Conservation (phyloP, 2,888 invertebrate genomes). For the Anagyrus pseudococci region DNA sequence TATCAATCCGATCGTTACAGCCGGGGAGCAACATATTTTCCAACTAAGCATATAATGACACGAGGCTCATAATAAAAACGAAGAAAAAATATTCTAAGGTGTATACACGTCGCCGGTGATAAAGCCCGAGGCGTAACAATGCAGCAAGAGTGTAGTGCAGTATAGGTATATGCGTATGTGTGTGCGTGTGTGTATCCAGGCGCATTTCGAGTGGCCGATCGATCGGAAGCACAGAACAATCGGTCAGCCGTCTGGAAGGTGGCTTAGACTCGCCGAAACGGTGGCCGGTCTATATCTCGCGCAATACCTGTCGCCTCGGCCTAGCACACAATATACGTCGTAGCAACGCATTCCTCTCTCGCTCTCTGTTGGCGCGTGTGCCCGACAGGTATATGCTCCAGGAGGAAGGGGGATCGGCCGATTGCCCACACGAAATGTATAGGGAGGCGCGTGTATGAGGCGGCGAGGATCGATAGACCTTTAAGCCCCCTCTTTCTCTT, state of each 20-base stretch:
- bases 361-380: conserved; percentile 5
- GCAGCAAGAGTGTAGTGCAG: too few species aligned
- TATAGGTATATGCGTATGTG: too few species aligned
- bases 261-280: background rate
- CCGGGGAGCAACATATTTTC: too few species aligned
- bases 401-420: conserved; percentile 18
- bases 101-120: too few species aligned
- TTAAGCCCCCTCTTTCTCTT: too few species aligned
- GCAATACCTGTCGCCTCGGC: conserved; percentile 42
- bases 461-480: conserved; percentile 27
- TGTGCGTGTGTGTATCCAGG: too few species aligned
- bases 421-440: conserved; percentile 34
- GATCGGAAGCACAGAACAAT: conserved; percentile 27
- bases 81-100: too few species aligned
- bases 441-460: background rate
- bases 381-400: conserved; percentile 22
- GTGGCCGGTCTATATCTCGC: conserved; percentile 13
- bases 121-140: too few species aligned
- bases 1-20: too few species aligned
- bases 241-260: conserved; percentile 10
- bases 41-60: too few species aligned
- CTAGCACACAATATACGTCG: too few species aligned
- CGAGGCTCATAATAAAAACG: too few species aligned
- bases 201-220: conserved; percentile 3
- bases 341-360: conserved; percentile 39